Evolutionary conservation across 2,797 vertebrate genomes (phyloP).

Genomic region (Taeniopygia guttata): DNA sequence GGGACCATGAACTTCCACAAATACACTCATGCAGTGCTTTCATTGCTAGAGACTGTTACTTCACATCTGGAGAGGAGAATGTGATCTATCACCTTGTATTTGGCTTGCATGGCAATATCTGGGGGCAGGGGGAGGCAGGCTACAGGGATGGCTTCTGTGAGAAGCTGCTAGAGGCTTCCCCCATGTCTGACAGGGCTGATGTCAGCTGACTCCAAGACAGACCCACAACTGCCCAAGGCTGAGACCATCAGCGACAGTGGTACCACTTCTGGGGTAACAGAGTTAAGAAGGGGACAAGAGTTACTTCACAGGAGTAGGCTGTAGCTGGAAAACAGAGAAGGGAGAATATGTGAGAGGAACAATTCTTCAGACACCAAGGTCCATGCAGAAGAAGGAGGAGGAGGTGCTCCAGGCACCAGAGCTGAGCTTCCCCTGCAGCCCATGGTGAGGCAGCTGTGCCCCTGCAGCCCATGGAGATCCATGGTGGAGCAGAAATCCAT

Average conservation of each 20-base stretch:
- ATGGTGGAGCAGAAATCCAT: neutral
- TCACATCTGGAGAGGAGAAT: neutral
- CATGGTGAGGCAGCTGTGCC: accelerated
- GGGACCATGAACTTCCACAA: neutral
- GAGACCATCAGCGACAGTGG: neutral
- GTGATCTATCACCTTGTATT: neutral
- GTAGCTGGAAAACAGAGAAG: neutral
- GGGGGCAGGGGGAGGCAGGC: neutral
- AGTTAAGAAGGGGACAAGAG: neutral
- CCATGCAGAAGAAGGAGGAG: neutral
- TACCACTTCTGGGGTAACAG: neutral
- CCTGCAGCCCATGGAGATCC: neutral
- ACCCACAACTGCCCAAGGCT: neutral
- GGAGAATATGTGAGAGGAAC: neutral
- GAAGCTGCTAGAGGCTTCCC: neutral
- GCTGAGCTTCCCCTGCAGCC: neutral
- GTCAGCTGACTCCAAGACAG: neutral
- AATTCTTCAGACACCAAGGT: neutral
- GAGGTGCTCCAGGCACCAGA: neutral
- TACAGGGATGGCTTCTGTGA: neutral
- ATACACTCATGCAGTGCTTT: neutral
- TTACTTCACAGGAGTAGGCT: neutral
- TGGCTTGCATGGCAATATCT: neutral
- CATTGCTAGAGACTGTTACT: neutral
- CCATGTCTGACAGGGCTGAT: neutral